These are phyloP conservation scores for Phrynocephalus versicolor DNA, from an alignment of 2,113 vertebrate species.

Conservation along the genomic window DNA sequence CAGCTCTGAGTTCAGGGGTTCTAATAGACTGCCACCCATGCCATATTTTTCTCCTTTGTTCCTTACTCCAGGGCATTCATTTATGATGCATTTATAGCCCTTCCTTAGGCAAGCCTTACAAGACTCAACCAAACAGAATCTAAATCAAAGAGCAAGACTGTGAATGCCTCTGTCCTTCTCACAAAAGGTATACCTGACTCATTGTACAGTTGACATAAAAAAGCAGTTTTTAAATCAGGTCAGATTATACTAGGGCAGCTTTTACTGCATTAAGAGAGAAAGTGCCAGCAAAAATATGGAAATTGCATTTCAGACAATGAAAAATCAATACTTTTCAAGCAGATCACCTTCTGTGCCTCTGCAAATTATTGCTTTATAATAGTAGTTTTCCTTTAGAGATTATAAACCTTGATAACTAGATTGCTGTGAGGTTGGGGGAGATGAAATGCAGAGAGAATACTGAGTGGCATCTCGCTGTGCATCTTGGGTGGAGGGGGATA, in stretches of 20 bases:
- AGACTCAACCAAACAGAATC: neutral
- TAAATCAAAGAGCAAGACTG: neutral
- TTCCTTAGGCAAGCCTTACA: neutral
- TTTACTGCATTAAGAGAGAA: neutral
- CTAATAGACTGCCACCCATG: neutral
- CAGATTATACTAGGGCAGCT: neutral
- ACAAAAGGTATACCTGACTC: neutral
- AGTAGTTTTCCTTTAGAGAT: neutral
- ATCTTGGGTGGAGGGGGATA: neutral
- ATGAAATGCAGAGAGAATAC: neutral
- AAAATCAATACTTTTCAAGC: slow-evolving; percentile 16
- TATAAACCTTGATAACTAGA: slow-evolving; percentile 10
- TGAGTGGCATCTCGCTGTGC: neutral
- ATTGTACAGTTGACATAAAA: neutral
- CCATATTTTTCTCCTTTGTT: neutral
- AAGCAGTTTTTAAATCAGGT: neutral
- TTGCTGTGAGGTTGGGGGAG: neutral
- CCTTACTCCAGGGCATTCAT: neutral
- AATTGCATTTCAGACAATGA: slow-evolving; percentile 25
- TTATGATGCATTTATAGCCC: neutral
- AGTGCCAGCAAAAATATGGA: slow-evolving; percentile 26
- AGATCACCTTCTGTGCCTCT: neutral
- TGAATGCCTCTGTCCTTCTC: neutral
- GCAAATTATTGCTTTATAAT: neutral
- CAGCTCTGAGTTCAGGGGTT: neutral